Percentiles rank a stretch among this genome's conserved stretches.
Evolutionary conservation across 2,888 invertebrate genomes (phyloP).

Genomic region (Agrochola litura): DNA sequence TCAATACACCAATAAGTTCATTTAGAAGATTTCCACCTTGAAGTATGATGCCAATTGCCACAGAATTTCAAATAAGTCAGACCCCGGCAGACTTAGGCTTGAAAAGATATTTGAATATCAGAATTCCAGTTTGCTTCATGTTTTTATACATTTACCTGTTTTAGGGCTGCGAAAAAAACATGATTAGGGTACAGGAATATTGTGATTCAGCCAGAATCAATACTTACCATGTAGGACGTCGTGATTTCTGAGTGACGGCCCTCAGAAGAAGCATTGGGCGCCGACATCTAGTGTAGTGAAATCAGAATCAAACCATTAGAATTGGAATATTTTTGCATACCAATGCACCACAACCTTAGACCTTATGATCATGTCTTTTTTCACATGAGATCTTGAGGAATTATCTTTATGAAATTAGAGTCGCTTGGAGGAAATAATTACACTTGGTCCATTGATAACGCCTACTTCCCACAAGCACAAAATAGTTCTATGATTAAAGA

Average conservation of each 20-base stretch:
- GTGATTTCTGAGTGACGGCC: conserved; percentile 72
- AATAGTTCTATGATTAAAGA: conserved; percentile 4
- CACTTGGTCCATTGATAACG: conserved; percentile 26
- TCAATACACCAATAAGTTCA: conserved; percentile 9
- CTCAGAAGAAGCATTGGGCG: conserved; percentile 72
- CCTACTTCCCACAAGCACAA: conserved; percentile 14
- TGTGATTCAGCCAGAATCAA: conserved; percentile 58
- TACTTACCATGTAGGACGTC: conserved; percentile 79
- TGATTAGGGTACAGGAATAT: conserved; percentile 53
- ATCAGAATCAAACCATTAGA: conserved; percentile 89
- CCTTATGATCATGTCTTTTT: conserved; percentile 41
- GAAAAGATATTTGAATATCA: conserved; percentile 21
- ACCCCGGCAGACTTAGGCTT: conserved; percentile 1
- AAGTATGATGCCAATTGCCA: conserved; percentile 11
- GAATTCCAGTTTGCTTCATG: conserved; percentile 15
- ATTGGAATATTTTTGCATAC: conserved; percentile 46
- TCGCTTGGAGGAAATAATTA: conserved; percentile 31
- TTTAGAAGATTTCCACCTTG: conserved; percentile 14
- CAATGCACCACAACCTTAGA: conserved; percentile 66
- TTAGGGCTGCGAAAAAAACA: conserved; percentile 65
- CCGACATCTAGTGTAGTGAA: conserved; percentile 86
- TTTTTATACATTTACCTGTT: conserved; percentile 63
- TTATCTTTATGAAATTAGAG: conserved; percentile 38
- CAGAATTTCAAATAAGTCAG: conserved; percentile 12
- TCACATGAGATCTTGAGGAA: conserved; percentile 51